These are phyloP conservation scores for Tinea trinotella DNA, from an alignment of 2,888 invertebrate species.

Conservation along the genomic window DNA sequence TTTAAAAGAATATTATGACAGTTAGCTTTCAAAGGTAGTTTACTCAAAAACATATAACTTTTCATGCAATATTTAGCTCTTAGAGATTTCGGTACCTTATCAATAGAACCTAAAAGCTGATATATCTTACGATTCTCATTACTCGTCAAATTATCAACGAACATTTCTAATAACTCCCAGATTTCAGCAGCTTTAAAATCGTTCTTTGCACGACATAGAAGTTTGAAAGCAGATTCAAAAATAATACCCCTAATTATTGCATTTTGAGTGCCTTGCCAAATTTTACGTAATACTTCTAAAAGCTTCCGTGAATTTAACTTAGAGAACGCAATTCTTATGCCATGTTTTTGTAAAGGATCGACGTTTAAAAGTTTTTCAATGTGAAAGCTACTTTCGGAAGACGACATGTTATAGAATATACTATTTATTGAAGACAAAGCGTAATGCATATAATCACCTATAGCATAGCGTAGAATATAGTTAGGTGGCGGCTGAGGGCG, in stretches of 20 bases:
- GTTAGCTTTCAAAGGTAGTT: conserved; percentile 26
- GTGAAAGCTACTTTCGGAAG: not conserved
- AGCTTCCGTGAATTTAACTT: conserved; percentile 35
- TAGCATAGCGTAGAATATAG: conserved; percentile 38
- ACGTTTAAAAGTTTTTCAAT: not conserved
- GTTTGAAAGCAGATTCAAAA: conserved; percentile 37
- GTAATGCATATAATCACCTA: conserved; percentile 49
- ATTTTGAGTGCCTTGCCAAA: conserved; percentile 43
- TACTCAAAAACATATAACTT: conserved; percentile 39
- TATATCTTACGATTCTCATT: conserved; percentile 45
- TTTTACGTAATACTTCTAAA: conserved; percentile 33
- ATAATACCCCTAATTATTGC: conserved; percentile 41
- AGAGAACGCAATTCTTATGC: conserved; percentile 39
- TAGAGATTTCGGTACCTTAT: conserved; percentile 32
- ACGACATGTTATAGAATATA: conserved; percentile 38
- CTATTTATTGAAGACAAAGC: conserved; percentile 45
- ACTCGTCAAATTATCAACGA: conserved; percentile 40
- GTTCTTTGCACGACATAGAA: conserved; percentile 38
- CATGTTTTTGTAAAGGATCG: conserved; percentile 44
- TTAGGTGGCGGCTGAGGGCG: conserved; percentile 44
- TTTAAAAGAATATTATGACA: conserved; percentile 25
- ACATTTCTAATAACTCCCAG: conserved; percentile 39
- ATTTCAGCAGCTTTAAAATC: conserved; percentile 29
- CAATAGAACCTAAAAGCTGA: conserved; percentile 30
- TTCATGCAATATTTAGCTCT: conserved; percentile 36